Conservation (phyloP, 2,113 vertebrate genomes). For the Sylvilagus bachmani region DNA sequence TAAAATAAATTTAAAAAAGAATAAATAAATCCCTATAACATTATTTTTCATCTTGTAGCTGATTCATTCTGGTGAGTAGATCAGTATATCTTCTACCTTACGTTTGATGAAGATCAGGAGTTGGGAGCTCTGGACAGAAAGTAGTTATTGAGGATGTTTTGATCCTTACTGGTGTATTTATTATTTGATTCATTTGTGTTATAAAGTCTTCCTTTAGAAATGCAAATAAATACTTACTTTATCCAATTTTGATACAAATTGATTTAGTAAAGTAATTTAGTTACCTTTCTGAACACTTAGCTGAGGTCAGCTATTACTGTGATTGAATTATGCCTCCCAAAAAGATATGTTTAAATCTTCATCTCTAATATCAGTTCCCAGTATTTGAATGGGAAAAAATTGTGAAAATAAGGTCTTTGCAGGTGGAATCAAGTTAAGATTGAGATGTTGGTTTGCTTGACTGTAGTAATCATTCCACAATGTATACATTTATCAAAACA, state of each 20-base stretch:
- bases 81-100: not conserved
- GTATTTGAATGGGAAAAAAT: not conserved
- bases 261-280: not conserved
- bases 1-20: not conserved
- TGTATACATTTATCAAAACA: not conserved
- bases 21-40: too few relatives aligned
- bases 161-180: not conserved
- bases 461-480: not conserved
- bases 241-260: not conserved
- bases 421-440: not conserved
- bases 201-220: conserved; percentile 15
- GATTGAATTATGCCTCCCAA: not conserved
- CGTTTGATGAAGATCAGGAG: not conserved
- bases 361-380: not conserved
- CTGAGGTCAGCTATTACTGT: not conserved
- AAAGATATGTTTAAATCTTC: not conserved
- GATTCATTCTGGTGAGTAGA: not conserved
- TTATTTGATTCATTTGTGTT: not conserved
- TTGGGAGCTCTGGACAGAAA: not conserved
- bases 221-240: not conserved
- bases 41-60: not conserved
- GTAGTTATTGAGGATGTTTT: not conserved
- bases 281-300: conserved; percentile 1
- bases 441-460: not conserved
- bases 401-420: conserved; percentile 7